These are phyloP conservation scores for Cecropterus lyciades DNA, from an alignment of 1,140 invertebrate genomes.

Conservation along the genomic window DNA sequence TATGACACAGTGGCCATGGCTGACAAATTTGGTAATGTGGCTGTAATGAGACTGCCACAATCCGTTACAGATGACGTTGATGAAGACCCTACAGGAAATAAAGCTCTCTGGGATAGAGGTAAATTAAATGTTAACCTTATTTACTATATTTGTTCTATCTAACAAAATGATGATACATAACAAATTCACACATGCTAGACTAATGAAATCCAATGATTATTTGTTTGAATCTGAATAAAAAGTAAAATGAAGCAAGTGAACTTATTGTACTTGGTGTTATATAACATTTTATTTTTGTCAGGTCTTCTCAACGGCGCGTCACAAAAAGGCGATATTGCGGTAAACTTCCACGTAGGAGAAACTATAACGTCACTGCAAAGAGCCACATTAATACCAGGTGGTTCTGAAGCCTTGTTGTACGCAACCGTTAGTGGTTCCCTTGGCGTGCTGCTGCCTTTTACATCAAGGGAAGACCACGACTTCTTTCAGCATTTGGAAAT, in stretches of 20 bases:
- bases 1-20: constrained; percentile 98
- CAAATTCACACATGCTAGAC: constrained; percentile 81
- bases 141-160: neutral
- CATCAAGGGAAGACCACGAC: constrained; percentile 98
- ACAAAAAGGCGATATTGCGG: constrained; percentile 97
- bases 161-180: constrained; percentile 66
- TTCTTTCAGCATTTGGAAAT: constrained; percentile 99
- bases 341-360: constrained; percentile 98
- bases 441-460: constrained; percentile 98
- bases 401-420: constrained; percentile 97
- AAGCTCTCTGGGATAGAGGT: constrained; percentile 98
- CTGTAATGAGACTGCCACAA: constrained; percentile 94
- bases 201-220: constrained; percentile 72
- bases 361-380: constrained; percentile 96
- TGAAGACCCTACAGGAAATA: constrained; percentile 99
- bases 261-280: no score
- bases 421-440: constrained; percentile 97
- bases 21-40: constrained; percentile 99
- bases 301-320: constrained; percentile 97
- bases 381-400: constrained; percentile 98
- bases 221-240: constrained; percentile 40
- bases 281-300: constrained; percentile 38
- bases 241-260: no score
- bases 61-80: constrained; percentile 98
- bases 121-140: constrained; percentile 16